Evolutionary conservation across 2,797 vertebrate species (phyloP).

Genomic region (Amazonetta brasiliensis): DNA sequence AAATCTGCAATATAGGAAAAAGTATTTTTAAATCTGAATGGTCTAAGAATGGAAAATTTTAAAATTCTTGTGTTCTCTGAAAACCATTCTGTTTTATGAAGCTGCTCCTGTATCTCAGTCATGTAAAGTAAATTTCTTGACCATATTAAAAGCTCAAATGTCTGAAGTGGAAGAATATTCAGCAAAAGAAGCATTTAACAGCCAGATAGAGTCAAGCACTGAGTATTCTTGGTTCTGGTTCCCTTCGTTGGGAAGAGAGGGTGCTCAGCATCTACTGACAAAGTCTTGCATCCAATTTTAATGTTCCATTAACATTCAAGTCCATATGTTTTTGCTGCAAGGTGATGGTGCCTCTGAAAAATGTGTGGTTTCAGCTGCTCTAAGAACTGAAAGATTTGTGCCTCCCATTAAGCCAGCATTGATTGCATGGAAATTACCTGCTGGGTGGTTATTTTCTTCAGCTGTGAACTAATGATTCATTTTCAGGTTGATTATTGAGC

Average conservation of each 20-base stretch:
- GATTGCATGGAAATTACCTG: conserved; percentile 52
- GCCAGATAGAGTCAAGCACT: background rate
- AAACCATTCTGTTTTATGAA: background rate
- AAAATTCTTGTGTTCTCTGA: background rate
- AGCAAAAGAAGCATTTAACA: background rate
- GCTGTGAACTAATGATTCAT: background rate
- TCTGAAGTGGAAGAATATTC: background rate
- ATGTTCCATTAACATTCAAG: conserved; percentile 13
- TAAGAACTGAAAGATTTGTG: background rate
- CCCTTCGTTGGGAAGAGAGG: background rate
- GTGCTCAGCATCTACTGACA: background rate
- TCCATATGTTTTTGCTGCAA: conserved; percentile 28
- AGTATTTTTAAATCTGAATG: background rate
- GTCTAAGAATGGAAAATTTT: background rate
- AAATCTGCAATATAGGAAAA: background rate
- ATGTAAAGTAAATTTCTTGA: background rate
- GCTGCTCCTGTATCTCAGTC: background rate
- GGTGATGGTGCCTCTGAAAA: conserved; percentile 4
- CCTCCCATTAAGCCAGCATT: background rate
- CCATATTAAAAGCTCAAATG: background rate
- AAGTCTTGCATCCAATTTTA: background rate
- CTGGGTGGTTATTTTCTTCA: conserved; percentile 28
- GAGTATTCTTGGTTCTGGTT: background rate
- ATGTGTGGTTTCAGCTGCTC: background rate
- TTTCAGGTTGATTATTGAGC: conserved; percentile 43